Percentiles rank a stretch among this genome's conserved stretches.
Evolutionary conservation across 2,888 invertebrate species (phyloP).

Genomic region (Drosophila parthenogenetica): DNA sequence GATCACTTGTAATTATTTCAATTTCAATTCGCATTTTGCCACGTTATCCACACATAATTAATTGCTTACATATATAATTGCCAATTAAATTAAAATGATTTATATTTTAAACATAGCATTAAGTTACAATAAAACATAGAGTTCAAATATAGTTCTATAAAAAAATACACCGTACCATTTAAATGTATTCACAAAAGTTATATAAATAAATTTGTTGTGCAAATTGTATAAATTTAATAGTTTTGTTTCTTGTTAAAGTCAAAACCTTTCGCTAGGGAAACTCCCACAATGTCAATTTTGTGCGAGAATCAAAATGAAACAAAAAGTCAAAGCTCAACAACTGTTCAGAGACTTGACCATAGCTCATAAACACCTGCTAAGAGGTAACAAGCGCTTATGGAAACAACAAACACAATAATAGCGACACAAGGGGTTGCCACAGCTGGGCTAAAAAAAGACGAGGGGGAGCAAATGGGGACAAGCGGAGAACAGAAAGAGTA

Average conservation of each 20-base stretch:
- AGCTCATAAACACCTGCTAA: slow-evolving; percentile 48
- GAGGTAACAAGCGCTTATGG: slow-evolving; percentile 54
- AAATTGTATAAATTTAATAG: background rate
- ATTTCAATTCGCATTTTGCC: background rate
- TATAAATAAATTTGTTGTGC: background rate
- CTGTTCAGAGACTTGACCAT: slow-evolving; percentile 36
- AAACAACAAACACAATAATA: slow-evolving; percentile 44
- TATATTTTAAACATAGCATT: background rate
- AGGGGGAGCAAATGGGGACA: no score
- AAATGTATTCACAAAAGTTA: no score
- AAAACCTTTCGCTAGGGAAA: background rate
- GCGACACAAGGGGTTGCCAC: slow-evolving; percentile 7
- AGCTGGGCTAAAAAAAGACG: background rate
- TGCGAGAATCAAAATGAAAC: slow-evolving; percentile 37
- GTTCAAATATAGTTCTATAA: no score
- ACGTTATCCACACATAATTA: background rate
- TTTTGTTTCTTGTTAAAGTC: background rate
- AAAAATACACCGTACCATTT: no score
- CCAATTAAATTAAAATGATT: slow-evolving; percentile 11
- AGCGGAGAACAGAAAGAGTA: background rate
- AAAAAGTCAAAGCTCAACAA: slow-evolving; percentile 34
- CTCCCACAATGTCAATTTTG: slow-evolving; percentile 1
- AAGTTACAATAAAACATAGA: no score
- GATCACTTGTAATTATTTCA: background rate
- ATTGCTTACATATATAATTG: background rate